Conservation (phyloP, 2,113 vertebrate species). For the Poecile atricapillus region DNA sequence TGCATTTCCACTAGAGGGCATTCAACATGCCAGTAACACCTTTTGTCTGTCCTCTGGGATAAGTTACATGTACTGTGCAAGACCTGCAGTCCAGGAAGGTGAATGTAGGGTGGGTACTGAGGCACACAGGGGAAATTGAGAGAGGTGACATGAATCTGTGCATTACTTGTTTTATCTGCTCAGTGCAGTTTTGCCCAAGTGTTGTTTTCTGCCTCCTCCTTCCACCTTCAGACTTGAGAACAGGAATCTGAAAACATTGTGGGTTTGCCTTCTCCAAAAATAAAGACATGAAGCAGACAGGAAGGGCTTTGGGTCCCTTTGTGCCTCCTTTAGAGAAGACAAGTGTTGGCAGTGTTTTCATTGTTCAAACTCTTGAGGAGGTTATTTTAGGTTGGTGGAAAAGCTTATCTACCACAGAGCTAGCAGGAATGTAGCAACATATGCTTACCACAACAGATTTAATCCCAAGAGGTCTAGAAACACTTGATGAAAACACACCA, state of each 20-base stretch:
- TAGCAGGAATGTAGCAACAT: neutral
- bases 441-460: neutral
- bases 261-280: neutral
- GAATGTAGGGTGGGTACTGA: too few relatives aligned
- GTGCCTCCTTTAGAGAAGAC: neutral
- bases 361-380: neutral
- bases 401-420: neutral
- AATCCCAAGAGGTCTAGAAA: neutral
- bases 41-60: neutral
- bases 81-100: neutral
- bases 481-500: neutral
- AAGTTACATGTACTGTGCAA: fast-evolving
- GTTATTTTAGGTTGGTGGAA: neutral
- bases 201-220: neutral
- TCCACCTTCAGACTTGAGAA: neutral
- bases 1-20: neutral
- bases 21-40: neutral
- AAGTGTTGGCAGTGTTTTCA: neutral
- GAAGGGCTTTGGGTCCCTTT: neutral
- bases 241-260: neutral
- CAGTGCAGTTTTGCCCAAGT: neutral
- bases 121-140: neutral
- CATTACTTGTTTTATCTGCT: neutral
- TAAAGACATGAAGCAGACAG: neutral
- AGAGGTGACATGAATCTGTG: neutral